Percentiles rank a stretch among this genome's conserved stretches.
phyloP scores from a whole-genome alignment of 1,140 invertebrate genomes.

The Penaeus chinensis region DNA sequence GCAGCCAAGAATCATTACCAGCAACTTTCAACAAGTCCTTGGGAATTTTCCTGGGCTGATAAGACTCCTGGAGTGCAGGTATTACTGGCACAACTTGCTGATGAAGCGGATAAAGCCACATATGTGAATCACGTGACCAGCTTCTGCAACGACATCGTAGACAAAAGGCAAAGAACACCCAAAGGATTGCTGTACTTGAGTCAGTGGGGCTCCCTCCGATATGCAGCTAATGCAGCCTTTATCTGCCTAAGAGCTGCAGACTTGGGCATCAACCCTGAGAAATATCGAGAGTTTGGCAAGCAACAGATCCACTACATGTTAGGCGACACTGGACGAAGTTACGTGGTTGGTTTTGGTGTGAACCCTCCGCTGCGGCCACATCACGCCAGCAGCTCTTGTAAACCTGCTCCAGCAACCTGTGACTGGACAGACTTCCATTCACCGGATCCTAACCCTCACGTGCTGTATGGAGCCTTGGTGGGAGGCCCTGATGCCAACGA shows the following conservation, averaged over 20 bases:
- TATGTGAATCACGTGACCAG: too few species aligned
- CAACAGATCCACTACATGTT: too few species aligned
- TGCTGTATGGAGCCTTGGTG: constrained; percentile 68
- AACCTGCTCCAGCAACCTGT: too few species aligned
- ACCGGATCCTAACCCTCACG: constrained; percentile 50
- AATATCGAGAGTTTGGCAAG: too few species aligned
- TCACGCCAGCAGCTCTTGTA: neutral
- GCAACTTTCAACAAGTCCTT: constrained; percentile 67
- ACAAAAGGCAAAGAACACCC: too few species aligned
- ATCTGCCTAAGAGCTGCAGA: too few species aligned
- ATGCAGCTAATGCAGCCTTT: constrained; percentile 1
- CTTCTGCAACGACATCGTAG: too few species aligned
- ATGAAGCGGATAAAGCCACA: too few species aligned
- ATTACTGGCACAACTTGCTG: neutral
- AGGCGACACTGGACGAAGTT: too few species aligned
- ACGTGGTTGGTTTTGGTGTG: neutral
- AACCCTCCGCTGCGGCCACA: neutral
- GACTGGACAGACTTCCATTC: neutral
- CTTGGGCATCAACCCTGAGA: too few species aligned
- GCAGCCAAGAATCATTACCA: constrained; percentile 68
- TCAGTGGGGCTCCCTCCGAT: constrained; percentile 11
- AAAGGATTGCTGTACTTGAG: neutral
- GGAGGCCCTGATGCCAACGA: constrained; percentile 68
- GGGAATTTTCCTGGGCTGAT: constrained; percentile 14
- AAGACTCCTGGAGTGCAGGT: constrained; percentile 17